Percentiles rank a stretch among this genome's conserved stretches.
Conservation (phyloP, 1,140 invertebrate genomes). For the Semibalanus balanoides region DNA sequence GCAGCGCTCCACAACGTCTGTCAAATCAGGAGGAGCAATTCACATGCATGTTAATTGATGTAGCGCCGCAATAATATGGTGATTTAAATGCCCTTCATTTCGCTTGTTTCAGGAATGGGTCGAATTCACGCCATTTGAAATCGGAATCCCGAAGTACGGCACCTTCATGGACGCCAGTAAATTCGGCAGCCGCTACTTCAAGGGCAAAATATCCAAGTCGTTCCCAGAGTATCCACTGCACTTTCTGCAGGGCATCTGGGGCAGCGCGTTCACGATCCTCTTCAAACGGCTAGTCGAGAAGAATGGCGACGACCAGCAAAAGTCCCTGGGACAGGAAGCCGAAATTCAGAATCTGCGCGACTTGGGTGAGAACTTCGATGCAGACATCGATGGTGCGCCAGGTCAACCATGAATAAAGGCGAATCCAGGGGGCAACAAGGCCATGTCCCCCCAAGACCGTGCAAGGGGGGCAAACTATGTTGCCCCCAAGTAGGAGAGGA, state of each 20-base stretch:
- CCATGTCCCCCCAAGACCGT: too few species aligned
- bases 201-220: slow-evolving; percentile 31
- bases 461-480: too few species aligned
- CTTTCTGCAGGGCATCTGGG: slow-evolving; percentile 34
- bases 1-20: too few species aligned
- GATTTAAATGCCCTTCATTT: too few species aligned
- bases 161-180: slow-evolving; percentile 33
- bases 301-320: slow-evolving; percentile 8
- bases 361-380: slow-evolving; percentile 3
- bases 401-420: too few species aligned
- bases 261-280: slow-evolving; percentile 37
- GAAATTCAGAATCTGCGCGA: neutral
- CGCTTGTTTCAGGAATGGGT: slow-evolving; percentile 33
- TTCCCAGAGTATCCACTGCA: slow-evolving; percentile 33
- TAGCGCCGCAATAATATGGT: too few species aligned
- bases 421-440: too few species aligned
- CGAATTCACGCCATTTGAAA: slow-evolving; percentile 37
- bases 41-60: too few species aligned
- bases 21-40: too few species aligned
- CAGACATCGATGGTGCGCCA: too few species aligned
- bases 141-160: slow-evolving; percentile 38
- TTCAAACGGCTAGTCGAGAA: slow-evolving; percentile 31
- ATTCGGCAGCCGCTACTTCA: slow-evolving; percentile 36
- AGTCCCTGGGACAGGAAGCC: neutral
- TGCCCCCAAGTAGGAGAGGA: too few species aligned